These are phyloP conservation scores for Smutsia temminckii DNA, from an alignment of 2,797 vertebrate genomes.

Conservation along the genomic window DNA sequence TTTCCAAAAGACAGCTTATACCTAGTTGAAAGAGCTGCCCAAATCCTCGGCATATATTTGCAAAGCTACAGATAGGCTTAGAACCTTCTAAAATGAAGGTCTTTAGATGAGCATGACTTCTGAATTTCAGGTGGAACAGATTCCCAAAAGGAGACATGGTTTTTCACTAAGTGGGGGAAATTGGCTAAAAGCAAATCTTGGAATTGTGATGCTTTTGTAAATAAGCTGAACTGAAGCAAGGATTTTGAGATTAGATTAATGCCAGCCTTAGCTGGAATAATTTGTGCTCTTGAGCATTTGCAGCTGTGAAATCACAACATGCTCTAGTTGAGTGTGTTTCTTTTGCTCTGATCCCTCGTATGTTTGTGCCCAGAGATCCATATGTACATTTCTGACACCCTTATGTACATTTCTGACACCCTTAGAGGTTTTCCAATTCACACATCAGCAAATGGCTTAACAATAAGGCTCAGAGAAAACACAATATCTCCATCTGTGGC, in stretches of 20 bases:
- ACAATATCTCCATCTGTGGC: not conserved
- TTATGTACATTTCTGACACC: constrained; percentile 35
- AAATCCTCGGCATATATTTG: constrained; percentile 40
- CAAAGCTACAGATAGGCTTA: constrained; percentile 19
- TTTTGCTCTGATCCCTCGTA: not conserved
- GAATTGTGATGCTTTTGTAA: constrained; percentile 59
- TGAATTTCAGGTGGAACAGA: constrained; percentile 59
- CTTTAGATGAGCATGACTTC: constrained; percentile 44
- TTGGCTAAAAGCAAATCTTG: constrained; percentile 54
- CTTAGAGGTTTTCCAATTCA: constrained; percentile 42
- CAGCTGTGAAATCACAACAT: constrained; percentile 64
- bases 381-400: constrained; percentile 20
- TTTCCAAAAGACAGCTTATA: constrained; percentile 30
- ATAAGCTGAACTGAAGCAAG: constrained; percentile 25
- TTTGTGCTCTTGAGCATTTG: constrained; percentile 33
- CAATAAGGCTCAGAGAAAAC: constrained; percentile 13
- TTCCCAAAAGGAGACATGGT: not conserved
- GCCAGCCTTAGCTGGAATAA: constrained; percentile 33
- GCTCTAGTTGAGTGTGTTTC: not conserved
- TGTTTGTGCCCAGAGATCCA: constrained; percentile 15
- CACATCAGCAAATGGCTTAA: constrained; percentile 44
- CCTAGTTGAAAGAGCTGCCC: constrained; percentile 3
- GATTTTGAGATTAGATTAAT: constrained; percentile 66
- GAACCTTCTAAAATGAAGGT: constrained; percentile 25
- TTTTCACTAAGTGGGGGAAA: constrained; percentile 59